These are phyloP conservation scores for Bembecia ichneumoniformis DNA, from an alignment of 2,888 invertebrate genomes.

Conservation along the genomic window DNA sequence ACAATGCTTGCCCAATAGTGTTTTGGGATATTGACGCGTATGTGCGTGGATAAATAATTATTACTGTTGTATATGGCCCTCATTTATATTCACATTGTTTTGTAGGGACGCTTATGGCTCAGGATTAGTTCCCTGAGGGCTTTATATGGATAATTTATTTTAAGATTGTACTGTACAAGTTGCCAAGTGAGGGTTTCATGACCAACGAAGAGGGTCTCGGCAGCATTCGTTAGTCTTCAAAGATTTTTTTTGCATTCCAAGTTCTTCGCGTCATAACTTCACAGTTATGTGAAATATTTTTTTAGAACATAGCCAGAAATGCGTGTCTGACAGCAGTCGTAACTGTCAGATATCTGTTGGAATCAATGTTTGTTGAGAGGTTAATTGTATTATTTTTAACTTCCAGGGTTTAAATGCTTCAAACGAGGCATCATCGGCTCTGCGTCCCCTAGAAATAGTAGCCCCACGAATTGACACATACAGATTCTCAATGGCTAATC, in stretches of 20 bases:
- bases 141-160: constrained; percentile 13
- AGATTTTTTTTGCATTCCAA: too few species aligned
- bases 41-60: constrained; percentile 38
- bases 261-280: too few species aligned
- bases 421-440: constrained; percentile 61
- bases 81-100: constrained; percentile 35
- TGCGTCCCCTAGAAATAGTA: constrained; percentile 80
- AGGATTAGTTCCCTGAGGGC: constrained; percentile 30
- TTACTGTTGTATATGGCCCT: constrained; percentile 24
- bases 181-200: too few species aligned
- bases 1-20: constrained; percentile 39
- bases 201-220: too few species aligned
- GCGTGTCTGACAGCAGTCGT: too few species aligned
- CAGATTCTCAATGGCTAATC: constrained; percentile 95
- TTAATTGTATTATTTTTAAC: constrained; percentile 14
- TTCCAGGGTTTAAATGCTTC: constrained; percentile 79
- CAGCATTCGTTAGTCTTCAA: too few species aligned
- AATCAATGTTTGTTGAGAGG: too few species aligned
- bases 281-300: too few species aligned
- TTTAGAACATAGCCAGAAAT: too few species aligned
- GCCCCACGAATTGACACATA: constrained; percentile 91
- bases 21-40: constrained; percentile 39
- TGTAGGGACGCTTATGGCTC: constrained; percentile 19
- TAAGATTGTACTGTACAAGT: too few species aligned
- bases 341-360: too few species aligned